phyloP scores from a whole-genome alignment of 2,797 vertebrate species.

The Xenopus petersii region DNA sequence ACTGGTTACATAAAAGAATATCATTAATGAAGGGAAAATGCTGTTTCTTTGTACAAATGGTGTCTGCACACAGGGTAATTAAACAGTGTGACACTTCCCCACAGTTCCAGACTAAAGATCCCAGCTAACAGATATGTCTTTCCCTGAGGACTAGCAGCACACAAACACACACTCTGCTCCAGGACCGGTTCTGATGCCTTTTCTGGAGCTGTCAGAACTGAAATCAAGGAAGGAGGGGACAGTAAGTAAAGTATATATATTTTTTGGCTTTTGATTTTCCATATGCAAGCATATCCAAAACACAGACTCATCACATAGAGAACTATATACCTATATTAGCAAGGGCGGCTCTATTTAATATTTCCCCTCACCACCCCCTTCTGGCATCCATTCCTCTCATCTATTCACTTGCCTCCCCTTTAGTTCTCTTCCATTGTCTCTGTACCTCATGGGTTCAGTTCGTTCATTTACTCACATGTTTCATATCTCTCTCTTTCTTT shows the following conservation, averaged over 20 bases:
- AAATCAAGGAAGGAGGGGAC: constrained; percentile 7
- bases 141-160: constrained; percentile 22
- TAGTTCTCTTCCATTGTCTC: too few species aligned
- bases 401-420: too few species aligned
- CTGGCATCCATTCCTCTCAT: too few species aligned
- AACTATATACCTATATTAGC: neutral
- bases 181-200: neutral
- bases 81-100: constrained; percentile 51
- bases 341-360: too few species aligned
- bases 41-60: constrained; percentile 45
- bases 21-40: constrained; percentile 41
- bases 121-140: constrained; percentile 34
- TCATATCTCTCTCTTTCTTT: neutral
- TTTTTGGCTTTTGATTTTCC: too few species aligned
- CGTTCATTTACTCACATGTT: too few species aligned
- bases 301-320: neutral
- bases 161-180: neutral
- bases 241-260: too few species aligned
- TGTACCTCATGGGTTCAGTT: too few species aligned
- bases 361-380: too few species aligned
- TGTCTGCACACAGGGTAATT: constrained; percentile 45
- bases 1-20: constrained; percentile 38
- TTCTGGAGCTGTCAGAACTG: constrained; percentile 37
- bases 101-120: constrained; percentile 15
- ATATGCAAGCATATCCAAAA: neutral